Percentiles rank a stretch among this genome's conserved stretches.
phyloP scores from a whole-genome alignment of 1,140 invertebrate species.

The Temnothorax nylanderi region DNA sequence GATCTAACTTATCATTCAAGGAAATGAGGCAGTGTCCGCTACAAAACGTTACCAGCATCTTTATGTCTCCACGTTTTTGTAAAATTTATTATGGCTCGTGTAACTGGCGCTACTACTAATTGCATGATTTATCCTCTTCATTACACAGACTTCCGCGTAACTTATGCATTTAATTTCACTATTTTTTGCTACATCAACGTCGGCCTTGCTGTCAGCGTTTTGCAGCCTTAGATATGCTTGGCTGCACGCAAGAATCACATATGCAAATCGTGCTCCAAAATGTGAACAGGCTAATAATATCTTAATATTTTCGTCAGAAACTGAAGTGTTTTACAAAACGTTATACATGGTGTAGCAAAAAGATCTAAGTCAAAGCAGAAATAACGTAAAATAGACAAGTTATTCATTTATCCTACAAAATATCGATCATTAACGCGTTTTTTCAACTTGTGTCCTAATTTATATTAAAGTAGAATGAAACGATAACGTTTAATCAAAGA shows the following conservation, averaged over 20 bases:
- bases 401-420: neutral
- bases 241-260: neutral
- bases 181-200: constrained; percentile 4
- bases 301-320: neutral
- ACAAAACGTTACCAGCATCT: constrained; percentile 24
- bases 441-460: neutral
- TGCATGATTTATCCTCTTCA: constrained; percentile 24
- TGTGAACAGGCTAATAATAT: neutral
- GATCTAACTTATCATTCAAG: constrained; percentile 29
- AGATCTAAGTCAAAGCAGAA: neutral
- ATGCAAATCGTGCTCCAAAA: constrained; percentile 22
- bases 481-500: neutral
- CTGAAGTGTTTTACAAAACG: neutral
- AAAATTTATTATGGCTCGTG: neutral
- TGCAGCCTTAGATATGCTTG: neutral
- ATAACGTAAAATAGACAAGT: neutral
- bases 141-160: constrained; percentile 15
- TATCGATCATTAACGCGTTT: neutral
- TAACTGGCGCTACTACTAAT: constrained; percentile 20
- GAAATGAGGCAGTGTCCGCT: neutral
- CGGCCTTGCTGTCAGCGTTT: constrained; percentile 4
- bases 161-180: neutral
- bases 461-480: neutral
- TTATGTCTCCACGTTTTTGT: constrained; percentile 1
- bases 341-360: neutral